These are phyloP conservation scores for Operophtera brumata DNA, from an alignment of 2,888 invertebrate species.

Conservation along the genomic window DNA sequence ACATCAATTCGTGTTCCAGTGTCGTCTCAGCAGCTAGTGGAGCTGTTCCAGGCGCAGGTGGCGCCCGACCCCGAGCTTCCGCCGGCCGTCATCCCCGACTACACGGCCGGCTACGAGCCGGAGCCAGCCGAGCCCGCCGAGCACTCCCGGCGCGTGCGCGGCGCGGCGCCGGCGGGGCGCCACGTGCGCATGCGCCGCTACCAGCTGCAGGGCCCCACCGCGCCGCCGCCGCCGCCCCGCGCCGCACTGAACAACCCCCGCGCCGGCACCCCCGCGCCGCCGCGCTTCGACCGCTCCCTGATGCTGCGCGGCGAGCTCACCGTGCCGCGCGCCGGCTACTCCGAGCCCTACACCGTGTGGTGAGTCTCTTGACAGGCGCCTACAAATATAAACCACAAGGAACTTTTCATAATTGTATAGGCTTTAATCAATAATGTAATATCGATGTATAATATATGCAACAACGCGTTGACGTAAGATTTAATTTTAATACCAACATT, in stretches of 20 bases:
- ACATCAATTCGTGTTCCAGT: constrained; percentile 34
- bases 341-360: constrained; percentile 58
- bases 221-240: neutral
- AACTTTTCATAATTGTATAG: no score
- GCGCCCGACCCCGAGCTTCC: constrained; percentile 51
- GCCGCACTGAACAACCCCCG: neutral
- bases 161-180: constrained; percentile 31
- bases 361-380: constrained; percentile 33
- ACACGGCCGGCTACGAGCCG: constrained; percentile 20
- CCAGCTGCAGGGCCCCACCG: constrained; percentile 13
- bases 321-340: constrained; percentile 57
- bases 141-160: constrained; percentile 1
- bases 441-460: no score
- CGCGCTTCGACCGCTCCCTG: constrained; percentile 50
- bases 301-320: constrained; percentile 51
- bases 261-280: constrained; percentile 38
- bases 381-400: no score
- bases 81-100: constrained; percentile 49
- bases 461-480: no score
- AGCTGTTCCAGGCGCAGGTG: constrained; percentile 50
- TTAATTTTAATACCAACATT: no score
- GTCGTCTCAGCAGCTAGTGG: constrained; percentile 48
- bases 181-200: constrained; percentile 22
- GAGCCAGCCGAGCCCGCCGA: neutral
- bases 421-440: no score